These are phyloP conservation scores for Megalops cyprinoides DNA, from an alignment of 2,797 vertebrate genomes.

Conservation along the genomic window DNA sequence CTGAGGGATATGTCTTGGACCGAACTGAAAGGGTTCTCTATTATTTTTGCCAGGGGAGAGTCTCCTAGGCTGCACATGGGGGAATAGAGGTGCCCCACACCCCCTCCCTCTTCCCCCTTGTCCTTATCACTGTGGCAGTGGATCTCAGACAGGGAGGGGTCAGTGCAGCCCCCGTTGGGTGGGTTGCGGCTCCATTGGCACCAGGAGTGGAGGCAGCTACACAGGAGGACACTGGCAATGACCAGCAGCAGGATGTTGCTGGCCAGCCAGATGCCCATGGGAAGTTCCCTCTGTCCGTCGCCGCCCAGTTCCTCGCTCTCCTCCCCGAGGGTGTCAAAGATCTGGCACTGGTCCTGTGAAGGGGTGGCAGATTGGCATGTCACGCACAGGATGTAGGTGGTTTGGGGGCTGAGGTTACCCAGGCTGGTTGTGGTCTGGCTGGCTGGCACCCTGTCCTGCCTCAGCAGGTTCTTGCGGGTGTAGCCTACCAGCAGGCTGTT, in stretches of 20 bases:
- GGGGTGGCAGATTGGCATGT: slow-evolving; percentile 86
- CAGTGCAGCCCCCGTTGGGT: too few species aligned
- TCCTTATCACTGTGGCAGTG: too few species aligned
- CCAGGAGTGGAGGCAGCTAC: slow-evolving; percentile 78
- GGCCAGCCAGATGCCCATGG: slow-evolving; percentile 83
- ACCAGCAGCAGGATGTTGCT: slow-evolving; percentile 82
- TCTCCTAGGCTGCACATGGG: slow-evolving; percentile 51
- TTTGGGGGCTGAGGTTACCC: slow-evolving; percentile 81
- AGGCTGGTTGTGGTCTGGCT: slow-evolving; percentile 78
- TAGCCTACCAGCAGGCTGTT: slow-evolving; percentile 80
- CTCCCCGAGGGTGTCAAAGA: slow-evolving; percentile 78
- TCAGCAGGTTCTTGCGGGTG: slow-evolving; percentile 81
- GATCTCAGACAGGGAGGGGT: too few species aligned
- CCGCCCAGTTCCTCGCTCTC: too few species aligned
- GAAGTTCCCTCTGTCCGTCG: slow-evolving; percentile 78
- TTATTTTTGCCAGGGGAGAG: slow-evolving; percentile 58
- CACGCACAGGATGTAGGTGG: slow-evolving; percentile 84
- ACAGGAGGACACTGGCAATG: slow-evolving; percentile 77
- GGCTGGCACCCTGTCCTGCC: slow-evolving; percentile 82
- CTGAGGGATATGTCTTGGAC: slow-evolving; percentile 43
- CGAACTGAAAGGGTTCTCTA: slow-evolving; percentile 61
- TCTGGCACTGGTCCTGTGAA: slow-evolving; percentile 81
- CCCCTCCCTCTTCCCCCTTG: slow-evolving; percentile 39
- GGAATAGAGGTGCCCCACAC: slow-evolving; percentile 47
- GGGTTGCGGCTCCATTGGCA: slow-evolving; percentile 63